Base-by-base conservation (phyloP, 2,113 vertebrate species). In the Apteryx owenii region DNA sequence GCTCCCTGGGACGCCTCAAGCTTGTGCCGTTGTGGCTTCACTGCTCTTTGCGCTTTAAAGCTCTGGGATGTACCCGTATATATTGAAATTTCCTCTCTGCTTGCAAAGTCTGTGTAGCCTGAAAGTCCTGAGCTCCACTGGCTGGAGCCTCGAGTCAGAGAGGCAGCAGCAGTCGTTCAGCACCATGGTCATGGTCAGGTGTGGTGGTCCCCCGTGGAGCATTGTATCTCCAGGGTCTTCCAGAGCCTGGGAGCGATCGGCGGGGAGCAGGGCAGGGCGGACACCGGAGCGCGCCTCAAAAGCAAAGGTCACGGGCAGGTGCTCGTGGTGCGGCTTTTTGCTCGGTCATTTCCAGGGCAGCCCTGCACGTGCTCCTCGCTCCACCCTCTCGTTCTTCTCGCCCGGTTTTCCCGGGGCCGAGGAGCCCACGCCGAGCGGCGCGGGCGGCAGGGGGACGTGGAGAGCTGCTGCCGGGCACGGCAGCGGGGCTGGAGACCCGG, bases 11-110 rank as follows among this genome's bases (percentile, higher is more conserved):
- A 6, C 19, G 22, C 46, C 65, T 33, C 75, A 29, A 33, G 50
- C 40, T 25, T 82, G 68, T 31, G 44, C 2, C 1, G 0, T 48
- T 12, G 21, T 1, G 0, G 4, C 1, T 0, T 36, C 64, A 8
- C 2, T 48, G 56, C 42, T 62, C 19, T 21, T 50, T 60, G 36
- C 2, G 2, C n/a, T 64, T 22, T 44, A 44, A 42, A 95, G 69
- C 80, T 70, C 46, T 54, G 44, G 22, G 8, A 0, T 29, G 28
- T 64, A 38, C 1, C 5, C 64, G 13, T n/a, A 1, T 9, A 2
- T 31, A 8, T 9, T 44, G 54, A 21, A 33, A 44, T 79, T n/a
- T 56, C 18, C 50, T 54, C 33, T 71, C 46, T 42, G 61, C 31
- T 70, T 70, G 17, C 68, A 48, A 48, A 48, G 46, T 18, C 46